Evolutionary conservation across 1,140 invertebrate species (phyloP).

Genomic region (Thrips palmi): DNA sequence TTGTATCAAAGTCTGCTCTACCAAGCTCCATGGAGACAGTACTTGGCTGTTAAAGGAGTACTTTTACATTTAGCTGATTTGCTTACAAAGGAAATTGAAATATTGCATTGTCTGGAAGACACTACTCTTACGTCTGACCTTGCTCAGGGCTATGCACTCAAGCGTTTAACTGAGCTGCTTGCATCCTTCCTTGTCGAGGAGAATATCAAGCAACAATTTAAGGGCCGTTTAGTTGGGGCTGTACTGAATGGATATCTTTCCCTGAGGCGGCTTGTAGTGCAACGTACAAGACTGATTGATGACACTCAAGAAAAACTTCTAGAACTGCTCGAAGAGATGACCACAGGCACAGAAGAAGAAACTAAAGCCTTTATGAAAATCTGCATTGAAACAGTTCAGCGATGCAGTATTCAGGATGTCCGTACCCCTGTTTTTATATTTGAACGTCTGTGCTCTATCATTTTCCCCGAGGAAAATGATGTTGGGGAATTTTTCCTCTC

Average conservation of each 20-base stretch:
- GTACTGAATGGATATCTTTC: slow-evolving; percentile 88
- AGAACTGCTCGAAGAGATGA: slow-evolving; percentile 91
- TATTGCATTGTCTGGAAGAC: slow-evolving; percentile 69
- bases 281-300: slow-evolving; percentile 85
- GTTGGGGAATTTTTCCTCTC: slow-evolving; percentile 91
- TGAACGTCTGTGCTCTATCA: slow-evolving; percentile 91
- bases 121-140: slow-evolving; percentile 85
- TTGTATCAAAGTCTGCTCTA: slow-evolving; percentile 71
- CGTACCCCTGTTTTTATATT: slow-evolving; percentile 95
- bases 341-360: slow-evolving; percentile 86
- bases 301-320: slow-evolving; percentile 92
- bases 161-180: slow-evolving; percentile 72
- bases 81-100: slow-evolving; percentile 71
- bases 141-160: slow-evolving; percentile 76
- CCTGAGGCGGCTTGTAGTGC: slow-evolving; percentile 75
- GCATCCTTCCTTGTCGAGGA: slow-evolving; percentile 67
- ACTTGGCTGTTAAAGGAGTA: slow-evolving; percentile 72
- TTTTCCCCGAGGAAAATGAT: slow-evolving; percentile 94
- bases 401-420: slow-evolving; percentile 81
- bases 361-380: slow-evolving; percentile 94
- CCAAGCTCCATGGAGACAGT: slow-evolving; percentile 80
- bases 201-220: slow-evolving; percentile 71
- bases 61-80: slow-evolving; percentile 67
- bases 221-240: slow-evolving; percentile 69
- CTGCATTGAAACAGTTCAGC: slow-evolving; percentile 88